phyloP scores from a whole-genome alignment of 2,797 vertebrate genomes.

The Pseudocheirus occidentalis region DNA sequence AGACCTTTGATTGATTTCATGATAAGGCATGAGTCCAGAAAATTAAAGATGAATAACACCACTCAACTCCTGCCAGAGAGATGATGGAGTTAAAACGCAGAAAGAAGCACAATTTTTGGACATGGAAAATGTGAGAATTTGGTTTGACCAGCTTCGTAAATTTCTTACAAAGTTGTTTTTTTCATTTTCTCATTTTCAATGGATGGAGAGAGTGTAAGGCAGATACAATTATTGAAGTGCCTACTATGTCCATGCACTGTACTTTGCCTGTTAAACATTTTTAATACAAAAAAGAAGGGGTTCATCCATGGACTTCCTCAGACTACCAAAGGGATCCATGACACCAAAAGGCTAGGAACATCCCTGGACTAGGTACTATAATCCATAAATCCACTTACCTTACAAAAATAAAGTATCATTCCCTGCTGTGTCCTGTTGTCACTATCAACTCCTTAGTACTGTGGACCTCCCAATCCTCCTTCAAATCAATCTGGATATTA shows the following conservation, averaged over 20 bases:
- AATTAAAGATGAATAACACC: not conserved
- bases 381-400: not conserved
- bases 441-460: not conserved
- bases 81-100: not conserved
- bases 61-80: not conserved
- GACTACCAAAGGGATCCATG: not conserved
- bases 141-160: not conserved
- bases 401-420: not conserved
- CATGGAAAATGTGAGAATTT: not conserved
- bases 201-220: not conserved
- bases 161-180: not conserved
- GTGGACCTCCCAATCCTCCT: not conserved
- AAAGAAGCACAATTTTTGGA: not conserved
- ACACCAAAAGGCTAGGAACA: not conserved
- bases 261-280: not conserved
- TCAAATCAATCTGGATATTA: not conserved
- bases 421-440: not conserved
- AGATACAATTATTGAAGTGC: not conserved
- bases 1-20: not conserved
- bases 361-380: not conserved
- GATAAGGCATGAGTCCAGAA: not conserved
- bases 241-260: not conserved
- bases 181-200: not conserved
- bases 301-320: not conserved
- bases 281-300: not conserved